Evolutionary conservation across 2,113 vertebrate genomes (phyloP).

Genomic region (Ctenomys sociabilis): DNA sequence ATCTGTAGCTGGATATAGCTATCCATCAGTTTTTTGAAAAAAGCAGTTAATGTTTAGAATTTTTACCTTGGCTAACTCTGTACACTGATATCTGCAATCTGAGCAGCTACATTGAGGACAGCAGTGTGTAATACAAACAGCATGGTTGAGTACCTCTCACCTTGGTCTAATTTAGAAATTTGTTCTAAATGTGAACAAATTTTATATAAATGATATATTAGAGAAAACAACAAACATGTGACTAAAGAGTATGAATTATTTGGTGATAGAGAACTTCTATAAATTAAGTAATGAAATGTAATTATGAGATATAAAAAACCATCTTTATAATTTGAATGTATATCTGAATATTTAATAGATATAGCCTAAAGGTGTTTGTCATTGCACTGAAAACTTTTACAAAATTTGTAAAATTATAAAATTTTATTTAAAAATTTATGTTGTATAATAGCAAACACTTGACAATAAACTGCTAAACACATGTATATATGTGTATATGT

Average conservation of each 20-base stretch:
- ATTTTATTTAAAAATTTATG: neutral
- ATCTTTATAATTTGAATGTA: neutral
- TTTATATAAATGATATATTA: neutral
- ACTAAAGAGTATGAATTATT: neutral
- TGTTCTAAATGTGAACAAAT: neutral
- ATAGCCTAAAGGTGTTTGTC: neutral
- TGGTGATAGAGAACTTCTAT: neutral
- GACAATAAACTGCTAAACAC: neutral
- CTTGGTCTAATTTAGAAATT: too few species aligned
- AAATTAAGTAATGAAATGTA: neutral
- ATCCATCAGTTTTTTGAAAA: too few species aligned
- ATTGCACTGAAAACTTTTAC: too few species aligned
- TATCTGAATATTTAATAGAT: neutral
- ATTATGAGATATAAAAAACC: neutral
- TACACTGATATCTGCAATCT: too few species aligned
- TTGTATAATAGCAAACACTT: neutral
- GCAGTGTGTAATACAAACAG: too few species aligned
- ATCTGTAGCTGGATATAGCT: too few species aligned
- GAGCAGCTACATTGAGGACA: too few species aligned
- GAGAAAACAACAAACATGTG: neutral
- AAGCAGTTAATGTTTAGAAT: too few species aligned
- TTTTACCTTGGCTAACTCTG: too few species aligned
- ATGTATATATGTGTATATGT: neutral
- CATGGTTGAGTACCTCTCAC: too few species aligned
- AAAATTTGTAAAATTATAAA: too few species aligned